These are phyloP conservation scores for Clavelina lepadiformis DNA, from an alignment of 23 tunicate genomes.

Conservation along the genomic window DNA sequence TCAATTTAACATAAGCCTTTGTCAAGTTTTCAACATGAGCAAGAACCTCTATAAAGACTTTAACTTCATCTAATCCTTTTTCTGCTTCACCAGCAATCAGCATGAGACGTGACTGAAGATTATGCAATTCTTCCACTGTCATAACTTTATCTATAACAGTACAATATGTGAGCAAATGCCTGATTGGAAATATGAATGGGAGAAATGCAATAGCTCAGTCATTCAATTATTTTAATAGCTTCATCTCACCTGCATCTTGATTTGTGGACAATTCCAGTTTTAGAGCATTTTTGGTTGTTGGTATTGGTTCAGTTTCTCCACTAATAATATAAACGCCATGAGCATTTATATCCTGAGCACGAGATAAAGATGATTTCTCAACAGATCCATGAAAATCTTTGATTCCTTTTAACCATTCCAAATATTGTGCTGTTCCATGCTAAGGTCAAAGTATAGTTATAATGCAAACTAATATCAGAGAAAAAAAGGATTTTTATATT, in stretches of 20 bases:
- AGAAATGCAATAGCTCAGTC: too few species aligned
- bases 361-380: conserved; percentile 58
- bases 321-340: conserved; percentile 49
- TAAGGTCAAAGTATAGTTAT: too few species aligned
- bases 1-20: conserved; percentile 33
- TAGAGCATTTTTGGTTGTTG: conserved; percentile 12
- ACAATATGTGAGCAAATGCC: too few species aligned
- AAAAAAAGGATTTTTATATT: conserved; percentile 1
- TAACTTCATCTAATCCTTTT: conserved; percentile 49
- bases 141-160: not conserved
- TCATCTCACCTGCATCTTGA: not conserved
- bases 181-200: too few species aligned
- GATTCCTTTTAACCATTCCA: conserved; percentile 69
- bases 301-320: conserved; percentile 10
- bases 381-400: conserved; percentile 79
- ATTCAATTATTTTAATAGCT: not conserved
- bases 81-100: conserved; percentile 78
- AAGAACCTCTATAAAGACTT: conserved; percentile 33
- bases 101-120: conserved; percentile 60
- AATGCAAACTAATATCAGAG: too few species aligned
- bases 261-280: not conserved
- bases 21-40: conserved; percentile 41
- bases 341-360: conserved; percentile 60
- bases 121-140: conserved; percentile 37
- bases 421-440: conserved; percentile 44